Evolutionary conservation across 2,113 vertebrate species (phyloP).

Genomic region (Gorsachius goisagi): DNA sequence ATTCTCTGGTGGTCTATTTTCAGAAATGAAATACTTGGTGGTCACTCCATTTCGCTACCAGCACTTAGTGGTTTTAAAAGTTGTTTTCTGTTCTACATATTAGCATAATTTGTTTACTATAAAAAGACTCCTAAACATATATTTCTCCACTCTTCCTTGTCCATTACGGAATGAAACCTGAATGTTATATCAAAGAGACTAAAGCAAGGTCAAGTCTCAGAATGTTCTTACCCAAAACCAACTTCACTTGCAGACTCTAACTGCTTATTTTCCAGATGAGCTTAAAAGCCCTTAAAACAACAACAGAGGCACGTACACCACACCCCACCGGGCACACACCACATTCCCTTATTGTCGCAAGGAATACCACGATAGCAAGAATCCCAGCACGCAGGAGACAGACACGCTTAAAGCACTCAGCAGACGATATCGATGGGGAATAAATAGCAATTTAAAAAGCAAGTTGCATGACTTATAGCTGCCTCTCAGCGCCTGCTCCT

Average conservation of each 20-base stretch:
- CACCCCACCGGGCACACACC: background rate
- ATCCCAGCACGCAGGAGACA: background rate
- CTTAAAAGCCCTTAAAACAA: background rate
- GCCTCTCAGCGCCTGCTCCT: background rate
- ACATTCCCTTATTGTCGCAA: background rate
- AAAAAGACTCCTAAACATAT: conserved; percentile 48
- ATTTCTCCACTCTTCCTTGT: background rate
- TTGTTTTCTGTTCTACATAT: conserved; percentile 33
- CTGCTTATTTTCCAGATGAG: background rate
- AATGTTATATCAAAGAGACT: background rate
- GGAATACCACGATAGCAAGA: background rate
- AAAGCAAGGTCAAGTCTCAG: background rate
- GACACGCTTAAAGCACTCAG: background rate
- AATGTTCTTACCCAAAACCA: background rate
- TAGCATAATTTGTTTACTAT: conserved; percentile 35
- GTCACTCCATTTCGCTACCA: conserved; percentile 9
- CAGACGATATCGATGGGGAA: background rate
- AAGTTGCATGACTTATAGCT: background rate
- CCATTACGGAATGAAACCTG: conserved; percentile 6
- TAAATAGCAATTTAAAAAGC: background rate
- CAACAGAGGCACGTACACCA: background rate
- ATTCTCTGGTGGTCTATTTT: conserved; percentile 30
- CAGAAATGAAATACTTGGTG: conserved; percentile 23
- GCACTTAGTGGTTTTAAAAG: conserved; percentile 55
- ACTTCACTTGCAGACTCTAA: background rate